Conservation (phyloP, 64 coral and sea anemone species). For the Montipora sp. region DNA sequence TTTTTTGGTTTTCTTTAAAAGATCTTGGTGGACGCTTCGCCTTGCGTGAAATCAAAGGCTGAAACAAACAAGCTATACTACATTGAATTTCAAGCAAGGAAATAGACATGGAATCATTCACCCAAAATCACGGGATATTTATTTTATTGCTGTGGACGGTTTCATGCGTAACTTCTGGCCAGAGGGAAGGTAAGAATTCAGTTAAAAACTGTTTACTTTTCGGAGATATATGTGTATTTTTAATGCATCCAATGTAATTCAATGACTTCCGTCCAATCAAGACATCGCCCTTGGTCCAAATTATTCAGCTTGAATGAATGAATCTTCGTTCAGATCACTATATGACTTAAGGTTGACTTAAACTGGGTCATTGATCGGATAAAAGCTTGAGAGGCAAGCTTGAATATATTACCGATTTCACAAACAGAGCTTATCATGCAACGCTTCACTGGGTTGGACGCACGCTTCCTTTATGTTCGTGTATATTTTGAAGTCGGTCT, state of each 20-base stretch:
- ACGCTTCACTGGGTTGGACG: background rate
- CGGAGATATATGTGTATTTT: background rate
- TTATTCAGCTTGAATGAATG: background rate
- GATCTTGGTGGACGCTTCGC: background rate
- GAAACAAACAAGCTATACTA: conserved; percentile 26
- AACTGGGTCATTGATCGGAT: no score
- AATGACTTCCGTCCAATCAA: conserved; percentile 24
- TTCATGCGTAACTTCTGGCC: background rate
- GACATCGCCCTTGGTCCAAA: no score
- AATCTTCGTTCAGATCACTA: background rate
- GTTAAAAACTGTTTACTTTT: conserved; percentile 29
- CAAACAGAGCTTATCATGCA: background rate
- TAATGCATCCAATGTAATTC: background rate
- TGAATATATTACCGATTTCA: background rate
- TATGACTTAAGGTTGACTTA: background rate
- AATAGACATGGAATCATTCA: conserved; percentile 30
- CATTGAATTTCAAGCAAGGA: background rate
- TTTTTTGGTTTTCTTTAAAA: conserved; percentile 39
- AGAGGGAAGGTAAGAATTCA: conserved; percentile 13
- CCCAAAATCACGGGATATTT: background rate
- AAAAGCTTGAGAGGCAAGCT: background rate
- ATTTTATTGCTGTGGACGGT: background rate
- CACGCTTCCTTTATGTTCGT: background rate
- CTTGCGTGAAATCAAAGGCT: conserved; percentile 1
- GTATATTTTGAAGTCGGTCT: background rate